These are phyloP conservation scores for Oceanites oceanicus DNA, from an alignment of 2,113 vertebrate genomes.

Conservation along the genomic window DNA sequence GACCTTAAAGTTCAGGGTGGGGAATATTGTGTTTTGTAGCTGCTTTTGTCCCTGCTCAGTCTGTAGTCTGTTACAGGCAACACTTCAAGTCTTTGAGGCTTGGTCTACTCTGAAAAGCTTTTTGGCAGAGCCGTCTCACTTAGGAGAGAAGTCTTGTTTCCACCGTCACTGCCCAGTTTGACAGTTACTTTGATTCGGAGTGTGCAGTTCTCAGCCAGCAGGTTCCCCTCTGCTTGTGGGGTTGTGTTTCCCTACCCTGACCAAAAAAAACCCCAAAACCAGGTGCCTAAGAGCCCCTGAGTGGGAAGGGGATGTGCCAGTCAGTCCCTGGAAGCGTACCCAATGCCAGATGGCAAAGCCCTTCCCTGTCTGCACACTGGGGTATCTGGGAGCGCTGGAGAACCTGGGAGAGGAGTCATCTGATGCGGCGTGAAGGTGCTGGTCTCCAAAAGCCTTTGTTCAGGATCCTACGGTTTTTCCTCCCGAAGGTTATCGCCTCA, in stretches of 20 bases:
- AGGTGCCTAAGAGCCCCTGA: neutral
- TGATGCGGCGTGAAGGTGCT: neutral
- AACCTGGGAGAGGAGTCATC: neutral
- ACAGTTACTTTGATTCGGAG: neutral
- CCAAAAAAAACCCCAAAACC: neutral
- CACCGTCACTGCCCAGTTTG: neutral
- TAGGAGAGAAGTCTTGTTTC: neutral
- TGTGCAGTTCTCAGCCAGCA: neutral
- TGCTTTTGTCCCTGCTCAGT: neutral
- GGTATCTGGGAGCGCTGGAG: neutral
- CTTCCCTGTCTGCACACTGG: neutral
- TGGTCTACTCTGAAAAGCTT: neutral
- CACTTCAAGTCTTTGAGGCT: neutral
- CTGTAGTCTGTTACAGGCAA: neutral
- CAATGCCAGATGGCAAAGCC: neutral
- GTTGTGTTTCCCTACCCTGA: neutral
- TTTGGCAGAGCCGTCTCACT: neutral
- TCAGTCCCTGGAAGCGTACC: neutral
- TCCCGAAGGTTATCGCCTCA: accelerated
- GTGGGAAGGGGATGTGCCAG: neutral
- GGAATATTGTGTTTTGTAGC: neutral
- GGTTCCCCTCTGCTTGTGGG: neutral
- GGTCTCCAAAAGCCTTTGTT: neutral
- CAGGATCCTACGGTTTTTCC: neutral
- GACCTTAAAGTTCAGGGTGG: neutral